Conservation (phyloP, 1,140 invertebrate species). For the Cherax quadricarinatus region DNA sequence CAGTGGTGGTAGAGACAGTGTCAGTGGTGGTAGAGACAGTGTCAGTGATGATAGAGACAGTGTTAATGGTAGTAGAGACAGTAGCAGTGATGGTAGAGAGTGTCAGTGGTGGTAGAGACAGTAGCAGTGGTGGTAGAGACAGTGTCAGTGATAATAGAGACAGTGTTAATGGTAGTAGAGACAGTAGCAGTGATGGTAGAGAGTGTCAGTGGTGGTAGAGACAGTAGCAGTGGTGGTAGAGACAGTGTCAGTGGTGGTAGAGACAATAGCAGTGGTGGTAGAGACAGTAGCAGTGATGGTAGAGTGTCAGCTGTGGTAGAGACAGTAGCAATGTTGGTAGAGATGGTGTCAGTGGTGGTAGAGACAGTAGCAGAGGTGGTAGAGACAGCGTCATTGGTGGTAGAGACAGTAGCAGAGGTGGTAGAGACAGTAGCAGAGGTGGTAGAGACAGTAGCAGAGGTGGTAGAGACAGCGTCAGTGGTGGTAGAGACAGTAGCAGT, state of each 20-base stretch:
- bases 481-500: neutral
- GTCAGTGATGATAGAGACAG: no score
- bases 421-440: neutral
- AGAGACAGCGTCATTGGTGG: neutral
- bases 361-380: neutral
- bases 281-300: no score
- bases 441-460: neutral
- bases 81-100: neutral
- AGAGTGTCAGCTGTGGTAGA: neutral
- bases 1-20: neutral
- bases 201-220: neutral
- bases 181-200: no score
- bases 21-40: neutral
- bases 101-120: neutral
- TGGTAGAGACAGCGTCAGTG: neutral
- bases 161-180: neutral
- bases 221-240: neutral
- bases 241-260: neutral
- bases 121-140: neutral
- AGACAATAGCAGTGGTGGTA: no score
- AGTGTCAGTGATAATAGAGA: no score
- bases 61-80: no score
- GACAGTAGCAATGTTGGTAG: neutral
- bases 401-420: neutral
- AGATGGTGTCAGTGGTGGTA: neutral